These are phyloP conservation scores for Papilio polytes DNA, from an alignment of 1,140 invertebrate genomes.

Conservation along the genomic window DNA sequence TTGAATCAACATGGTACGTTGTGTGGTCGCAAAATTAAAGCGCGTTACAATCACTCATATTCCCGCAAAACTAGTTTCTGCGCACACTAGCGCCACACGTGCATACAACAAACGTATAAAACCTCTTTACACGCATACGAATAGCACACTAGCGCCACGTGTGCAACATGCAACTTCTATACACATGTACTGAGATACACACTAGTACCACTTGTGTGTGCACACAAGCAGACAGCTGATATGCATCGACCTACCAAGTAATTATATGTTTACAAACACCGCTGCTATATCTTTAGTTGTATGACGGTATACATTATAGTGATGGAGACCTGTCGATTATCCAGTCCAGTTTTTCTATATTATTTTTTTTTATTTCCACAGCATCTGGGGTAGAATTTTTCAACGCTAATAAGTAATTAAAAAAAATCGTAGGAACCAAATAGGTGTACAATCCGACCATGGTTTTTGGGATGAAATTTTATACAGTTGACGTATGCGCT, in stretches of 20 bases:
- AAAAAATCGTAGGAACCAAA: not conserved
- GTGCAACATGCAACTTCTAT: constrained; percentile 40
- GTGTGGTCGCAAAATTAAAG: constrained; percentile 71
- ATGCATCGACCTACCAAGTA: constrained; percentile 81
- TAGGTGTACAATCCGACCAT: too few species aligned
- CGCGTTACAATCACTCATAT: constrained; percentile 69
- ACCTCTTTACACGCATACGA: constrained; percentile 11
- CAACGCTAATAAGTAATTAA: not conserved
- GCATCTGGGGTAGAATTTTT: not conserved
- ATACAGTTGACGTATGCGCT: too few species aligned
- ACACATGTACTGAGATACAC: constrained; percentile 41
- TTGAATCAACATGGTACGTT: constrained; percentile 61
- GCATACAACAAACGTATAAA: constrained; percentile 26
- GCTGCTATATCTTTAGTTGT: constrained; percentile 59
- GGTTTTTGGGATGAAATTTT: too few species aligned
- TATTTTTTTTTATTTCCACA: not conserved
- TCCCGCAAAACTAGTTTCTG: constrained; percentile 70
- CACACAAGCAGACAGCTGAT: constrained; percentile 64
- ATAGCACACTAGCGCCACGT: constrained; percentile 24
- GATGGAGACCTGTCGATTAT: constrained; percentile 54
- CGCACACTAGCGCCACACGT: constrained; percentile 46
- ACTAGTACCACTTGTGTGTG: constrained; percentile 39
- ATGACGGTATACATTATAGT: constrained; percentile 53
- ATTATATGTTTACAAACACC: constrained; percentile 82
- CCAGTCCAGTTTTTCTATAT: constrained; percentile 38